Evolutionary conservation across 2,113 vertebrate species (phyloP).

Genomic region (Dipodomys stephensi): DNA sequence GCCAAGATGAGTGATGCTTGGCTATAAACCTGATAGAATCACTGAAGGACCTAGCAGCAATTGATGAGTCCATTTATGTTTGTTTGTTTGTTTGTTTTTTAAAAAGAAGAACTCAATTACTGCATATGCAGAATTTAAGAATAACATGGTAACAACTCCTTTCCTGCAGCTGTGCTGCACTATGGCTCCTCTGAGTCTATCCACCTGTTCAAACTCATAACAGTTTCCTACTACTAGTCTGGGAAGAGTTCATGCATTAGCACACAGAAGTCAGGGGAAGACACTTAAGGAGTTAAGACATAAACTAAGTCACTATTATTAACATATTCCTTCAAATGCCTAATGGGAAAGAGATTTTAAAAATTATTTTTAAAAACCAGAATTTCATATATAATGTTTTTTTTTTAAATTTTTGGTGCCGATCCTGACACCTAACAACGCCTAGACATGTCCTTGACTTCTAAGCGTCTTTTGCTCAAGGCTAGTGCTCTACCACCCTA

Average conservation of each 20-base stretch:
- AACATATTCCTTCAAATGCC: neutral
- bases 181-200: neutral
- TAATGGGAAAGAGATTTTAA: neutral
- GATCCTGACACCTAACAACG: too few species aligned
- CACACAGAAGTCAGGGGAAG: neutral
- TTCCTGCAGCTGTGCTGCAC: neutral
- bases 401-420: too few species aligned
- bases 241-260: neutral
- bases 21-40: too few species aligned
- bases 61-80: neutral
- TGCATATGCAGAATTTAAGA: neutral
- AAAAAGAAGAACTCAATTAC: neutral
- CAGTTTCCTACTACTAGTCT: neutral
- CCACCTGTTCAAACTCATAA: neutral
- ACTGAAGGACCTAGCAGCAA: neutral
- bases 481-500: too few species aligned
- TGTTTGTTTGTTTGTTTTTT: too few species aligned
- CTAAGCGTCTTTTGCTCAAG: too few species aligned
- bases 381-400: too few species aligned
- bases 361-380: neutral
- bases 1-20: neutral
- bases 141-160: neutral
- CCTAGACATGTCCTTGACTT: too few species aligned
- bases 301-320: neutral
- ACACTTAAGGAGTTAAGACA: slow-evolving; percentile 8